Evolutionary conservation across 37 sponge, comb jelly and placozoan species (phyloP).

Genomic region (Crambe crambe): DNA sequence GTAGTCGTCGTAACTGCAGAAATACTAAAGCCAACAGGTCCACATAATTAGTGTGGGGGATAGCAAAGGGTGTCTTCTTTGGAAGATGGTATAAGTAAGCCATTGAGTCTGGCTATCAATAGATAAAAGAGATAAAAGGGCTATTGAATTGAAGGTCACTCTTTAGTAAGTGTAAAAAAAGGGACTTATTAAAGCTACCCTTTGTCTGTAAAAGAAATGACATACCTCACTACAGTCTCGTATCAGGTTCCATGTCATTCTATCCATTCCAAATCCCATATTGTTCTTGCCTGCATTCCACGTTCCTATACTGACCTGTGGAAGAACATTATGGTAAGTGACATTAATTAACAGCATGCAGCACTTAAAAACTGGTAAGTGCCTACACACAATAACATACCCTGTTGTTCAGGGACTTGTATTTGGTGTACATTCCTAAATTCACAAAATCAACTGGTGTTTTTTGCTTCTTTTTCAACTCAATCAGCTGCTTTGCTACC

Average conservation of each 20-base stretch:
- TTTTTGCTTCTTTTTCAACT: conserved; percentile 32
- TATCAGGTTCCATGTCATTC: conserved; percentile 66
- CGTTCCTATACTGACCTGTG: conserved; percentile 23
- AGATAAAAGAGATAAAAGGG: too few relatives aligned
- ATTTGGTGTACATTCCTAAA: conserved; percentile 68
- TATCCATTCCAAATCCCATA: conserved; percentile 89
- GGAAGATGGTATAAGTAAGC: too few relatives aligned
- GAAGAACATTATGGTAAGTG: not conserved
- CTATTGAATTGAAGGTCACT: too few relatives aligned
- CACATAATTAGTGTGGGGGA: too few relatives aligned
- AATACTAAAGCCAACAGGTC: conserved; percentile 55
- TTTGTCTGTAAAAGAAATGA: too few relatives aligned
- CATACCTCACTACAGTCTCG: conserved; percentile 62
- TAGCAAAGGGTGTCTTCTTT: too few relatives aligned
- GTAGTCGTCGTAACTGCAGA: conserved; percentile 91
- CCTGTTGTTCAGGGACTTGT: not conserved
- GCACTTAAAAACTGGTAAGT: too few relatives aligned
- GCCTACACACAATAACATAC: conserved; percentile 1
- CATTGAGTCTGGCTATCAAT: too few relatives aligned
- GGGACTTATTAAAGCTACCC: too few relatives aligned
- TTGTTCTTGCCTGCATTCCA: conserved; percentile 88
- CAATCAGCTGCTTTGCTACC: conserved; percentile 40
- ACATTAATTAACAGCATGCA: too few relatives aligned
- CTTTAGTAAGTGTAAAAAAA: too few relatives aligned
- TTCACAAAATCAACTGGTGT: conserved; percentile 71